Evolutionary conservation across 2,888 invertebrate genomes (phyloP).

Genomic region (Drosophila niveifrons): DNA sequence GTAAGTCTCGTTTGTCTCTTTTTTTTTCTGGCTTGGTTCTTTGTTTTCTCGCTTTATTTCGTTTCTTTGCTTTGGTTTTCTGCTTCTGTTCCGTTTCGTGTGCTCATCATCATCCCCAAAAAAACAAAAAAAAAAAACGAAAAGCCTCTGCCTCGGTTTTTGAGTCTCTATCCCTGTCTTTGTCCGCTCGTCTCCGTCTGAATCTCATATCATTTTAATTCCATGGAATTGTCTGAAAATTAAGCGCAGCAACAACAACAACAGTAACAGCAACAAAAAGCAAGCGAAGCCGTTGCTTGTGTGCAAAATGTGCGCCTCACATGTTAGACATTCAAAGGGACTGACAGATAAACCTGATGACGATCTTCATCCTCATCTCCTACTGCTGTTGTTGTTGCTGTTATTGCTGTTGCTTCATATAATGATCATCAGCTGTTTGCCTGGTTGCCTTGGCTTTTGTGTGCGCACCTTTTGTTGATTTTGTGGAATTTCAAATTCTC

Average conservation of each 20-base stretch:
- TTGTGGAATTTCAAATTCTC: conserved; percentile 42
- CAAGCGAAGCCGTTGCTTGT: conserved; percentile 22
- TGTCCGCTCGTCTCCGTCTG: conserved; percentile 25
- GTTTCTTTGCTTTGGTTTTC: conserved; percentile 24
- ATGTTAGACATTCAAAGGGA: conserved; percentile 66
- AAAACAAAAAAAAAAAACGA: conserved; percentile 8
- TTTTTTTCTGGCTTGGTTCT: conserved; percentile 22
- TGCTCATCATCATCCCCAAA: conserved; percentile 42
- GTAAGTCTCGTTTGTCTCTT: conserved; percentile 67
- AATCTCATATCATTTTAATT: conserved; percentile 74
- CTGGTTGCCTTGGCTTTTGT: conserved; percentile 20
- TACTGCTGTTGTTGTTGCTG: conserved; percentile 6
- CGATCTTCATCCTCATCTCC: conserved; percentile 21
- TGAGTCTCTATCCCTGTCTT: conserved; percentile 24
- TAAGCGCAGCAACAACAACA: conserved; percentile 51
- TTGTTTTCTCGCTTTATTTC: conserved; percentile 20
- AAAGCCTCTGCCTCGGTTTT: conserved; percentile 8
- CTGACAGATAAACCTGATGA: conserved; percentile 54
- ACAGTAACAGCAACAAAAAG: too few species aligned
- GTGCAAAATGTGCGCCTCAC: conserved; percentile 71
- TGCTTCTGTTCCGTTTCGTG: conserved; percentile 45
- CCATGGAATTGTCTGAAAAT: conserved; percentile 76
- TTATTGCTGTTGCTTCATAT: conserved; percentile 23
- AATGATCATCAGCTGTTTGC: conserved; percentile 67
- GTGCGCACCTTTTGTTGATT: conserved; percentile 59